Evolutionary conservation across 2,888 invertebrate species (phyloP), one percentile per base, ranked within the genome.

Genomic region (Synanthedon formicaeformis): DNA sequence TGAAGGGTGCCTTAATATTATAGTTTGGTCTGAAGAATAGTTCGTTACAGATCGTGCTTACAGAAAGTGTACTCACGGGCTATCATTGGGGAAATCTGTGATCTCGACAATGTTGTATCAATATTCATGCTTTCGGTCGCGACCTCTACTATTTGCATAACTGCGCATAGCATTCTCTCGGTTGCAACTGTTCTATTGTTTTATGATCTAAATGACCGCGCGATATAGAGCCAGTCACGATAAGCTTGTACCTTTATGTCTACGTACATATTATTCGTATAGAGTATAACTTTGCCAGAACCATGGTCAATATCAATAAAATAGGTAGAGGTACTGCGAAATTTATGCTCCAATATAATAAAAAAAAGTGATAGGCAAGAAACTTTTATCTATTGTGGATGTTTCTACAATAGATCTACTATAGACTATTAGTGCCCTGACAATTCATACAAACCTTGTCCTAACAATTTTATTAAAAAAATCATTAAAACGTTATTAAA

Each of bases 181-280:
- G 69, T 67, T 76, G 82, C 83, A 83, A 81, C 84, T 80, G 84
- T 82, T 81, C 83, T 83, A 86, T 86, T 85, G 85, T 85, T 83
- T 85, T 84, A 86, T 84, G 84, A 83, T 84, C 86, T 79, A 84
- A 85, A 84, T 86, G 85, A 86, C 84, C 85, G 78, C 73, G 76
- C 80, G 80, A 81, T 81, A 76, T 78, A 70, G 75, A 70, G 71
- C 71, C 67, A 71, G 82, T 85, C 85, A 86, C 85, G 85, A 84
- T 82, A 78, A 76, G 70, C 78, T 73, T 80, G 80, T 75, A 74
- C 13, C 48, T 13, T 5, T 34, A 27, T 34, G 23, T 49, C 18
- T 49, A 49, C 49, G 14, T 23, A 23, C 34, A 34, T 34, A 34
- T 34, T 34, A 34, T 34, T 34, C 34, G 10, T 34, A 10, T 34